Percentiles rank a stretch among this genome's conserved stretches.
Conservation (phyloP, 2,113 vertebrate species). For the Oryzias melastigma region DNA sequence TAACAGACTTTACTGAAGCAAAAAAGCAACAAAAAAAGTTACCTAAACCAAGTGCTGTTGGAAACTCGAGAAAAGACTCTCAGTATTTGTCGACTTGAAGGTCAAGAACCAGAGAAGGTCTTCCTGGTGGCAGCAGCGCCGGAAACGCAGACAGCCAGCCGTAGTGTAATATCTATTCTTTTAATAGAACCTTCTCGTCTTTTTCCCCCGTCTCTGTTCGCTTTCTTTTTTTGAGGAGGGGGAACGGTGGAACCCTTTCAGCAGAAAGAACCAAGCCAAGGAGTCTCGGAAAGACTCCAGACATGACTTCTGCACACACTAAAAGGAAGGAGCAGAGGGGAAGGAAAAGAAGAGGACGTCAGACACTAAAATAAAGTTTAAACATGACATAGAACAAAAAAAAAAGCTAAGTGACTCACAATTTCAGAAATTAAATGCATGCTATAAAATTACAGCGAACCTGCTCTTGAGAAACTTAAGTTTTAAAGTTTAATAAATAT, state of each 20-base stretch:
- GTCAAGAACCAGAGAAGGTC: conserved; percentile 31
- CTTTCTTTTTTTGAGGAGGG: conserved; percentile 62
- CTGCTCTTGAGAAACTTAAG: conserved; percentile 79
- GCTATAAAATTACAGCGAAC: conserved; percentile 80
- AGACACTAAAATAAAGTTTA: conserved; percentile 64
- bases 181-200: conserved; percentile 78
- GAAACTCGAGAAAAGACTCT: conserved; percentile 62
- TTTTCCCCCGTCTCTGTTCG: conserved; percentile 72
- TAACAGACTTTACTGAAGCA: conserved; percentile 74
- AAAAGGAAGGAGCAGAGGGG: conserved; percentile 71
- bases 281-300: conserved; percentile 60
- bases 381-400: conserved; percentile 66
- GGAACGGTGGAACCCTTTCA: conserved; percentile 39
- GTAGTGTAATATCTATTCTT: conserved; percentile 76
- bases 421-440: conserved; percentile 82
- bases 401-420: conserved; percentile 76
- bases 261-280: conserved; percentile 41
- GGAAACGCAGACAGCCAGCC: conserved; percentile 26
- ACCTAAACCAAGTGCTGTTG: conserved; percentile 61
- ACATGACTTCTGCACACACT: conserved; percentile 58
- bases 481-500: conserved; percentile 79
- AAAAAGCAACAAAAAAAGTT: conserved; percentile 66
- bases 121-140: conserved; percentile 23
- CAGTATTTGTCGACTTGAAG: conserved; percentile 41
- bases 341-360: conserved; percentile 74